Base-by-base conservation (phyloP, 2,888 invertebrate species). In the Mycalesis mineus region DNA sequence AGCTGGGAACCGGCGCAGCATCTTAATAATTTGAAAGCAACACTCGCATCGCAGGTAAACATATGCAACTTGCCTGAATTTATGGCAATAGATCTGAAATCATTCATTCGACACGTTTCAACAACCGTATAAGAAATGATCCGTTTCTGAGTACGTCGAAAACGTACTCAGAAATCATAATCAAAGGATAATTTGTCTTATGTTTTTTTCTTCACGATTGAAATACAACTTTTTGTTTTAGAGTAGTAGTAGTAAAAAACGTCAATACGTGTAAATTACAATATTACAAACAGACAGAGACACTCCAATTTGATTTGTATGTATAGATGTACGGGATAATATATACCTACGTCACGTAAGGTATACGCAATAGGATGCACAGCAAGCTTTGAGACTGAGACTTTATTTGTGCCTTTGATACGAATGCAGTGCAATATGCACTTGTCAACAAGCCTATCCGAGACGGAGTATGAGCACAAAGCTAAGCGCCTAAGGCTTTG, bases 21-120 rank as follows among this genome's bases (percentile, higher is more conserved):
- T 80, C 82, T 81, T 79, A 70, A 78, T 81, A 77, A 83, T 82
- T 78, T 80, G 80, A 84, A 82, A 84, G 82, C 78, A 69, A 56
- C 54, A 58, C 52, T 58, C 47, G 54, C 42, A 45, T 49, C 52
- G 52, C 52, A 15, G 40, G 55, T 36, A 60, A 64, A 62, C 62
- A 63, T 51, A 63, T 41, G 51, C 49, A 44, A 49, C 58, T 55
- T 58, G 42, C 33, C 57, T 49, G 52, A 57, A 65, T 45, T 57
- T 31, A 62, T 54, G 45, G 37, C 39, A 54, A 54, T 52, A 37
- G 17, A 45, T 22, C 40, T 41, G 55, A 41, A 36, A n/a, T 28
- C 11, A 41, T 33, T 14, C 31, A 29, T 52, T 42, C 41, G 22
- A 5, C n/a, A 22, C 13, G 3, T 36, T 9, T 53, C 22, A 44